Conservation (phyloP, 2,797 vertebrate genomes). For the Otolemur crassicaudatus region DNA sequence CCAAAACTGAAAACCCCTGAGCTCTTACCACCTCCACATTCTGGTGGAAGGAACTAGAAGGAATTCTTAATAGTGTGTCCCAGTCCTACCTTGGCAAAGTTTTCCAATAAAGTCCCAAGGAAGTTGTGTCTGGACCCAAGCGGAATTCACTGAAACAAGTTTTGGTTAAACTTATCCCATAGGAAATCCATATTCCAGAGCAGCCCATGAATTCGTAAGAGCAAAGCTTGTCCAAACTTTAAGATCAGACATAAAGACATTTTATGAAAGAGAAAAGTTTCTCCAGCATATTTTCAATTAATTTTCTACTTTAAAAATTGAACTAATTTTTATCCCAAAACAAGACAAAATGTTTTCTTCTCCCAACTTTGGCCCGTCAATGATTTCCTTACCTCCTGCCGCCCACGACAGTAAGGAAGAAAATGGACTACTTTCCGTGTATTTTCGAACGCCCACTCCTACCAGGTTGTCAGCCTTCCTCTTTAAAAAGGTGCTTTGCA, state of each 20-base stretch:
- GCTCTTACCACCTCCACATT: neutral
- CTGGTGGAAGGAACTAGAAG: neutral
- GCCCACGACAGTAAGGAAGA: conserved; percentile 19
- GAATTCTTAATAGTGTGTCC: neutral
- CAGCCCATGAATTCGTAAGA: neutral
- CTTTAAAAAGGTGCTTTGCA: conserved; percentile 64
- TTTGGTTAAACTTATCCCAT: neutral
- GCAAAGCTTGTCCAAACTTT: neutral
- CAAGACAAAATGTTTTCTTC: conserved; percentile 41
- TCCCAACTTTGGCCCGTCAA: neutral
- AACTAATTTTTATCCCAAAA: conserved; percentile 59
- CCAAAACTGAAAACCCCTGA: neutral
- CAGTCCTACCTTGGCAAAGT: neutral
- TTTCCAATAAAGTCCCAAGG: neutral
- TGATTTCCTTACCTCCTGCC: conserved; percentile 29
- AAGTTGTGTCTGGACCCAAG: neutral
- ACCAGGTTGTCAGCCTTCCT: conserved; percentile 49
- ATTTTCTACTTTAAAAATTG: conserved; percentile 47
- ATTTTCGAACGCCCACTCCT: conserved; percentile 66
- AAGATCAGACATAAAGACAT: conserved; percentile 12
- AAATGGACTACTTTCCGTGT: conserved; percentile 49
- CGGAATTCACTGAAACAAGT: neutral
- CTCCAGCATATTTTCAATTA: conserved; percentile 16
- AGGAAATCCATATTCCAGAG: neutral
- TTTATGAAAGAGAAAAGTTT: neutral